A percentile compares a stretch with the other conserved stretches of the same genome.
phyloP scores from a whole-genome alignment of 2,888 invertebrate species.

The Acrocera orbiculus region DNA sequence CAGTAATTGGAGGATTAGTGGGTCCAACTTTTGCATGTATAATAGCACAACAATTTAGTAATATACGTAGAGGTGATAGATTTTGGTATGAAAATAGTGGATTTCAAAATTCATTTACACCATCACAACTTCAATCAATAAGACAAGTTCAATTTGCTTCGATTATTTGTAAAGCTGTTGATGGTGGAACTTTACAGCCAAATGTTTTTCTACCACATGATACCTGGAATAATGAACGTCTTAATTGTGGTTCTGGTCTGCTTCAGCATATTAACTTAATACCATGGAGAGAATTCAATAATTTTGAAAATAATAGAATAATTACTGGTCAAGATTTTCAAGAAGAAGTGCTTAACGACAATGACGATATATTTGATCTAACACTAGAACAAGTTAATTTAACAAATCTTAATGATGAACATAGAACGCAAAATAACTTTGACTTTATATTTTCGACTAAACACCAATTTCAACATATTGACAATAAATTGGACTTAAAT shows the following conservation, averaged over 20 bases:
- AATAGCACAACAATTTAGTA: constrained; percentile 68
- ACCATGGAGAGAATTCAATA: constrained; percentile 30
- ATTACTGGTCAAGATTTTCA: constrained; percentile 13
- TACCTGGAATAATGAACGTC: constrained; percentile 22
- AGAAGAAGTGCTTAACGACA: constrained; percentile 20
- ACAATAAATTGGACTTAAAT: constrained; percentile 22
- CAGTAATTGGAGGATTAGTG: constrained; percentile 60
- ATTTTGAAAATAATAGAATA: constrained; percentile 16
- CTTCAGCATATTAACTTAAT: constrained; percentile 23
- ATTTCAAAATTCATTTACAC: constrained; percentile 55
- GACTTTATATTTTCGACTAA: constrained; percentile 32
- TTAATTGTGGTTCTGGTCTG: constrained; percentile 22
- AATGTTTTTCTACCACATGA: constrained; percentile 28
- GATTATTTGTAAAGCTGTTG: constrained; percentile 34
- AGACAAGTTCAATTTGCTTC: constrained; percentile 53
- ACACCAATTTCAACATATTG: constrained; percentile 20
- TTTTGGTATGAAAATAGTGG: constrained; percentile 74
- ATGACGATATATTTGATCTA: constrained; percentile 6
- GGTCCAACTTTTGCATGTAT: constrained; percentile 81
- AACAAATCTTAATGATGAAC: constrained; percentile 16
- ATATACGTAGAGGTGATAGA: constrained; percentile 57
- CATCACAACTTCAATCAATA: constrained; percentile 56
- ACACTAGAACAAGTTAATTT: constrained; percentile 17
- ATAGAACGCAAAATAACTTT: constrained; percentile 42
- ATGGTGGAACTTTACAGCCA: constrained; percentile 30